Base-by-base conservation (phyloP, 53 echinoderm and acorn worm species). In the Patiria pectinifera region DNA sequence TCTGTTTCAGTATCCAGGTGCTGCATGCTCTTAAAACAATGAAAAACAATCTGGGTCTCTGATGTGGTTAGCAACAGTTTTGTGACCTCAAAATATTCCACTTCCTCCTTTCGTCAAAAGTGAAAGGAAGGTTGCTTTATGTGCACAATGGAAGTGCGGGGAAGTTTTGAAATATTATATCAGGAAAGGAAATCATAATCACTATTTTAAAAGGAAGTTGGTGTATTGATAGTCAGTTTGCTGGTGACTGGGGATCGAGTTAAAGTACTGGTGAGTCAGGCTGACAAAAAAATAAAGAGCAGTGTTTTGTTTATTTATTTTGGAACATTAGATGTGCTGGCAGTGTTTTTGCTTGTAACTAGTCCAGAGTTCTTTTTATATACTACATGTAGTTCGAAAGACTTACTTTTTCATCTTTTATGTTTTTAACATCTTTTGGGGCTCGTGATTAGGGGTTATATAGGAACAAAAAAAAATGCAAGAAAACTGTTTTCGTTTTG, bases 161-260 rank as follows among this genome's bases (percentile, higher is more conserved):
- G 15, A 66, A 66, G 66, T 66, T 66, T 66, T 74, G 74, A 74
- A n/a, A 74, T 74, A 74, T 74, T 4, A 74, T 74, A 13, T 23
- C 22, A 3, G 74, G 69, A 74, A 23, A 22, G 10, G 24, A 74
- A 74, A 4, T 74, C 24, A 78, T 46, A 78, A 45, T 78, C 25
- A 24, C 24, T 26, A 76, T 45, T 46, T 78, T 78, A 46, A 46
- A 47, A 78, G 79, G 79, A 78, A 78, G 79, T 78, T 15, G 45
- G 45, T 45, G 79, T 46, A 78, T 45, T 78, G 79, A 78, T 45
- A 45, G 10, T 78, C 79, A 78, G 45, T 78, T 78, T 78, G 45
- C 76, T 46, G 79, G 47, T 45, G 45, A 78, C 15, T 46, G 4
- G 79, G 24, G 46, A 12, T 45, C 76, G 3, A 16, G 79, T 78